Evolutionary conservation across 1,140 invertebrate genomes (phyloP), one percentile per base, ranked within the genome.

Genomic region (Dendrolimus punctatus): DNA sequence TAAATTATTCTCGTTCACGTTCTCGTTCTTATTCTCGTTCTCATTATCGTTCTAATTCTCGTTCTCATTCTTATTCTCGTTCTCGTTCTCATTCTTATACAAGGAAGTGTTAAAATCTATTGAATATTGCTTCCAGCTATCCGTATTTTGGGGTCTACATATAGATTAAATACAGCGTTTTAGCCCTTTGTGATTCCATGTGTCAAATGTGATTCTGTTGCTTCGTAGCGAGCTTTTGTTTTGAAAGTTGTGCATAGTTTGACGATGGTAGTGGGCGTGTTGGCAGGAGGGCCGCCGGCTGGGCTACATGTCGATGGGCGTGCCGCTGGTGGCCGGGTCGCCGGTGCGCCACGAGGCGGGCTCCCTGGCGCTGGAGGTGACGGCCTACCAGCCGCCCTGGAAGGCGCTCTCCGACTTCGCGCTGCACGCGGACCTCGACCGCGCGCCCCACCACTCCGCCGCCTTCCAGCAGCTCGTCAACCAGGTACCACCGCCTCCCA

Each of bases 351-450:
- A 99, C 82, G 97, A 98, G 80, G 94, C 94, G 0, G 89, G 95
- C 45, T 94, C 95, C 41, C 91, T 96, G 80, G 93, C 95, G 69
- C 93, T 73, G 37, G 73, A 83, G 82, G 96, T 99, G 39, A 96
- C 97, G 68, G 95, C 95, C 55, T 99, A 99, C 89, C 97, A 98
- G 87, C 96, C 97, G 43, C 97, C 96, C 7, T 99, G 97, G 97
- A 98, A 99, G 88, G 95, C 96, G 44, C 91, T 99, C 9, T 94
- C 94, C 39, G 97, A 99, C 76, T 99, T 98, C 87, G 97, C 96
- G 51, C 91, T 98, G 60, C 95, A 98, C 80, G 95, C 95, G 3
- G 96, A 98, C 85, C 89, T 98, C 6, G 97, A 99, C 88, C 92
- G 90, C 41, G 88, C 88, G 10, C 87, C 88, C 36, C 91, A 95